Base-by-base conservation (phyloP, 2,113 vertebrate genomes). In the Setophaga coronata region DNA sequence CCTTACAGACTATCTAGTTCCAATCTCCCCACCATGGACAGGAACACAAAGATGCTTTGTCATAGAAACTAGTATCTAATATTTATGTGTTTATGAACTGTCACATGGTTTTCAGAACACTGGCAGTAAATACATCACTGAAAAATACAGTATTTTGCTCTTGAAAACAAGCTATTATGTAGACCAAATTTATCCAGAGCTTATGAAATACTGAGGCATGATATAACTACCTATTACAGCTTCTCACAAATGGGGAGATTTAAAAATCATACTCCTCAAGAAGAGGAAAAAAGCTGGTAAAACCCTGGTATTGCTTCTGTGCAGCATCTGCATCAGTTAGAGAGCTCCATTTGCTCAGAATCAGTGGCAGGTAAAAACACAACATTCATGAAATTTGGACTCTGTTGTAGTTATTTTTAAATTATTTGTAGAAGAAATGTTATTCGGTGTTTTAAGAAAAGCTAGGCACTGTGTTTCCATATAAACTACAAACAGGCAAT, bases 11-110 rank as follows among this genome's bases (percentile, higher is more conserved):
- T 25, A 34, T 24, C 9, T 14, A 56, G 29, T 26, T 48, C 34
- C 0, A 0, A 15, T 6, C 6, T 33, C 31, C 18, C 9, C 10
- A 26, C 3, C 9, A 21, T 10, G 26, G 34, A 7, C 26, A 81
- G 9, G 26, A 36, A 28, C 23, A 66, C 0, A 2, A 84, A 74
- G 36, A 80, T 5, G 21, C 2, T 45, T 6, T 28, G 21, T 31
- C 36, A 51, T 3, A 66, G 8, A 83, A 80, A 80, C 7, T 14
- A 9, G 3, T 12, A 38, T 66, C 42, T 54, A 72, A 34, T 17
- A 80, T 50, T 25, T 15, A 42, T 3, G 13, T 7, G 42, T 58
- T 88, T 56, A 80, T 51, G 26, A 88, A 25, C 8, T 31, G 6
- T 19, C 45, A n/a, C n/a, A 43, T 21, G 6, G 36, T 61, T 93